A percentile compares a stretch with the other conserved stretches of the same genome.
Conservation (phyloP, 1,140 invertebrate genomes). For the Drosophila lowei region DNA sequence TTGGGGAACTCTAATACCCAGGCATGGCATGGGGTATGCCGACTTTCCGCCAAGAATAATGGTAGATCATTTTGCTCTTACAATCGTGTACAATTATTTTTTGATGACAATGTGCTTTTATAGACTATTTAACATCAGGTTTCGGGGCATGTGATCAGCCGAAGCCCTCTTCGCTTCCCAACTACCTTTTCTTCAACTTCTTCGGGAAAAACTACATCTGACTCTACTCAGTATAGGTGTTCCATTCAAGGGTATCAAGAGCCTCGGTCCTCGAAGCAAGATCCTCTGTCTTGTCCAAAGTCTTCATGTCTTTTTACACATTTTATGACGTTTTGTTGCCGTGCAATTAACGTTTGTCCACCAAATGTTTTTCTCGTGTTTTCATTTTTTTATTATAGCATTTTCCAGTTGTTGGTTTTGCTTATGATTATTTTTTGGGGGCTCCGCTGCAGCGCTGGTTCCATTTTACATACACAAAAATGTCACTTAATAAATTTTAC, state of each 20-base stretch:
- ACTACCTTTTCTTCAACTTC: too few relatives aligned
- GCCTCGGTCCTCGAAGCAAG: neutral
- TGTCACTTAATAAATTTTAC: slow-evolving; percentile 82
- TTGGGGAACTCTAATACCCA: neutral
- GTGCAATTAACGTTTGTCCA: slow-evolving; percentile 69
- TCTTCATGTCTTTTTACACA: neutral
- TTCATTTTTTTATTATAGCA: slow-evolving; percentile 36
- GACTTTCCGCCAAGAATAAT: too few relatives aligned
- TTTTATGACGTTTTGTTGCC: slow-evolving; percentile 2
- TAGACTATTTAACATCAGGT: too few relatives aligned
- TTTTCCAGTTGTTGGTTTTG: slow-evolving; percentile 27
- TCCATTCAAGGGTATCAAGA: too few relatives aligned
- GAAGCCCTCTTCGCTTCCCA: too few relatives aligned
- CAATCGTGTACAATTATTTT: too few relatives aligned
- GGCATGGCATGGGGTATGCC: too few relatives aligned
- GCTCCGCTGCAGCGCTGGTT: neutral
- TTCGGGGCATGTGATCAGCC: too few relatives aligned
- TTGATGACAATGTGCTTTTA: too few relatives aligned
- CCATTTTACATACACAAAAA: slow-evolving; percentile 58
- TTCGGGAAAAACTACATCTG: too few relatives aligned
- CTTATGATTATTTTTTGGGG: slow-evolving; percentile 31
- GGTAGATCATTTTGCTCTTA: too few relatives aligned
- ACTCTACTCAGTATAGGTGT: too few relatives aligned
- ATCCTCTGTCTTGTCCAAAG: neutral
- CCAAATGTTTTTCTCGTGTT: slow-evolving; percentile 54